These are phyloP conservation scores for Drosophila seguyi DNA, from an alignment of 1,140 invertebrate genomes.

Conservation along the genomic window DNA sequence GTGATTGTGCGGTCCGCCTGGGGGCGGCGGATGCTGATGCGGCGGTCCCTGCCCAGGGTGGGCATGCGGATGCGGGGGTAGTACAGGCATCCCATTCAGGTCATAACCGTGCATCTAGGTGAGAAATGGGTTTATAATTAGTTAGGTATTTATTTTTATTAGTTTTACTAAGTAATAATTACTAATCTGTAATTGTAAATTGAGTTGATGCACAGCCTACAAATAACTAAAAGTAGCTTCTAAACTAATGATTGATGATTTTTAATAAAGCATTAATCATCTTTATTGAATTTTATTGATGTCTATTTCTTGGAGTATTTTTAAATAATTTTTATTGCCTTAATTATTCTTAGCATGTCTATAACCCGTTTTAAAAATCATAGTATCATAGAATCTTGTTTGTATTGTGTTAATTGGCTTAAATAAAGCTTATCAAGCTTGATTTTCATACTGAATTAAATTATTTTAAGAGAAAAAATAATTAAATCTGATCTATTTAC, in stretches of 20 bases:
- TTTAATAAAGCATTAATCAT: constrained; percentile 10
- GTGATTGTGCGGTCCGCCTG: constrained; percentile 38
- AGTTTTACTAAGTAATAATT: background rate
- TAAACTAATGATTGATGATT: background rate
- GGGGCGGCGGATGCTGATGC: constrained; percentile 35
- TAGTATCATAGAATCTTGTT: background rate
- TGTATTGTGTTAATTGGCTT: constrained; percentile 7
- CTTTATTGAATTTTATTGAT: background rate
- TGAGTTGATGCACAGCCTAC: background rate
- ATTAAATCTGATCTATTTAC: background rate
- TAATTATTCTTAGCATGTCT: background rate
- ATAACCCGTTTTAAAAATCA: background rate
- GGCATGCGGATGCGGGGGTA: constrained; percentile 85
- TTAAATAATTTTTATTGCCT: background rate
- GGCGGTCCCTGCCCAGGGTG: constrained; percentile 77
- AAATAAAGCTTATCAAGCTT: background rate
- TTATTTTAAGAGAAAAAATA: background rate
- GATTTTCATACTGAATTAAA: background rate
- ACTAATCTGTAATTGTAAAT: background rate
- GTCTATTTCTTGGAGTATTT: background rate
- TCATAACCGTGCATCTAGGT: constrained; percentile 95
- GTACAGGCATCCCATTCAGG: constrained; percentile 87
- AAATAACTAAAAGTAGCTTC: background rate
- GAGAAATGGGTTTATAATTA: background rate
- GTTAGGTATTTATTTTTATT: background rate